These are phyloP conservation scores for Vicugna pacos DNA, from an alignment of 2,113 vertebrate genomes.

Conservation along the genomic window DNA sequence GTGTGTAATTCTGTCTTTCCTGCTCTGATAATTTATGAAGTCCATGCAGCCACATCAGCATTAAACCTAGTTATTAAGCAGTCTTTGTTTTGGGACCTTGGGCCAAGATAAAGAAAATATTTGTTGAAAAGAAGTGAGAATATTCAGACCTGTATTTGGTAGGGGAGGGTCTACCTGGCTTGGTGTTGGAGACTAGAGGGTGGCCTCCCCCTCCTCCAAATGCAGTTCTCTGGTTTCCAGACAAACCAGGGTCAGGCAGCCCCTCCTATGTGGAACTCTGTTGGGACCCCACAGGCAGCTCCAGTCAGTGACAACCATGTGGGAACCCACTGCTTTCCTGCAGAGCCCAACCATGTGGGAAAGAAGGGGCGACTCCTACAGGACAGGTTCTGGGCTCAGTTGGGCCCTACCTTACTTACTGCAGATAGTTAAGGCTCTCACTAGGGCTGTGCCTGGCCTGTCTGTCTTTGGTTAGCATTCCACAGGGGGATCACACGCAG, in stretches of 20 bases:
- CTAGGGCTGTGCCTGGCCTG: background rate
- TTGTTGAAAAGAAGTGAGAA: background rate
- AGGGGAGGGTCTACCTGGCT: background rate
- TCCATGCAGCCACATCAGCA: background rate
- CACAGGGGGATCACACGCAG: background rate
- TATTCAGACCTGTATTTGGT: background rate
- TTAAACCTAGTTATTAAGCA: background rate
- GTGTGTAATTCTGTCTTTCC: background rate
- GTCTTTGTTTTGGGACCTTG: background rate
- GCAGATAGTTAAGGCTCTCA: background rate
- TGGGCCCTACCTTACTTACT: background rate
- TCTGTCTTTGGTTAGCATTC: conserved; percentile 28
- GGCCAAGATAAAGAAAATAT: background rate
- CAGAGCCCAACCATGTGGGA: background rate
- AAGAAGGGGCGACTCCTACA: background rate
- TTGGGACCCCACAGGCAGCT: background rate
- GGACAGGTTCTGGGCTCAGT: background rate
- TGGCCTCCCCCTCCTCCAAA: background rate
- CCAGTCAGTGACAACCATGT: background rate
- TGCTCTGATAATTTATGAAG: background rate
- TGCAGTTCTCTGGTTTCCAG: background rate
- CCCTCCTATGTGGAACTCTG: too few species aligned
- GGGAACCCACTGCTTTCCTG: background rate
- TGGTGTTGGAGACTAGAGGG: background rate
- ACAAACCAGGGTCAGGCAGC: background rate